Percentiles rank a stretch among this genome's conserved stretches.
Evolutionary conservation across 2,888 invertebrate genomes (phyloP).

Genomic region (Hypsopygia costalis): DNA sequence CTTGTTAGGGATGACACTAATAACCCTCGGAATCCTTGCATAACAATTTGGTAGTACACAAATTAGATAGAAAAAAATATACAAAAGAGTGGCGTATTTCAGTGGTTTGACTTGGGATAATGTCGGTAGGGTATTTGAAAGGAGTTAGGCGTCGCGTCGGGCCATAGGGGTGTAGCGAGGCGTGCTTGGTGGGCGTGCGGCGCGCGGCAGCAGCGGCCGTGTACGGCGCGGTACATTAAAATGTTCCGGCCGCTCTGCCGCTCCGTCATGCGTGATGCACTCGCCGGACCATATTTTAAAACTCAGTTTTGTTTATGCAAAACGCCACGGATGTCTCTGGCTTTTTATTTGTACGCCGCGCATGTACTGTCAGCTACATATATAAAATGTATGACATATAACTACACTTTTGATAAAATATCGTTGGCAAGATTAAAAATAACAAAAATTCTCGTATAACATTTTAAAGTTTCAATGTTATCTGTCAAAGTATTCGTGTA

Average conservation of each 20-base stretch:
- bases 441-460: too few species aligned
- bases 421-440: too few species aligned
- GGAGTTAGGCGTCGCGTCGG: slow-evolving; percentile 48
- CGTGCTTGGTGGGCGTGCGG: slow-evolving; percentile 29
- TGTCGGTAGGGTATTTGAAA: slow-evolving; percentile 47
- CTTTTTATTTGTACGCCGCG: slow-evolving; percentile 21
- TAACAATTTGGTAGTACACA: slow-evolving; percentile 27
- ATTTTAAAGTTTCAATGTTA: too few species aligned
- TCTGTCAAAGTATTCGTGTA: not conserved
- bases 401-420: too few species aligned
- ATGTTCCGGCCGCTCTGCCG: slow-evolving; percentile 59
- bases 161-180: slow-evolving; percentile 40
- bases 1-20: slow-evolving; percentile 56
- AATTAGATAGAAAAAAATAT: slow-evolving; percentile 27
- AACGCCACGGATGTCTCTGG: slow-evolving; percentile 35
- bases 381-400: too few species aligned
- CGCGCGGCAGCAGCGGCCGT: slow-evolving; percentile 14
- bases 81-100: slow-evolving; percentile 2
- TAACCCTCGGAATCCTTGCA: slow-evolving; percentile 26
- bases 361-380: too few species aligned
- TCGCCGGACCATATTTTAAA: slow-evolving; percentile 59
- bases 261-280: slow-evolving; percentile 46
- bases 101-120: slow-evolving; percentile 38
- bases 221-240: slow-evolving; percentile 52
- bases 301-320: slow-evolving; percentile 54